Evolutionary conservation across 2,113 vertebrate species (phyloP), one percentile per base, ranked within the genome.

Genomic region (Pitta sordida): DNA sequence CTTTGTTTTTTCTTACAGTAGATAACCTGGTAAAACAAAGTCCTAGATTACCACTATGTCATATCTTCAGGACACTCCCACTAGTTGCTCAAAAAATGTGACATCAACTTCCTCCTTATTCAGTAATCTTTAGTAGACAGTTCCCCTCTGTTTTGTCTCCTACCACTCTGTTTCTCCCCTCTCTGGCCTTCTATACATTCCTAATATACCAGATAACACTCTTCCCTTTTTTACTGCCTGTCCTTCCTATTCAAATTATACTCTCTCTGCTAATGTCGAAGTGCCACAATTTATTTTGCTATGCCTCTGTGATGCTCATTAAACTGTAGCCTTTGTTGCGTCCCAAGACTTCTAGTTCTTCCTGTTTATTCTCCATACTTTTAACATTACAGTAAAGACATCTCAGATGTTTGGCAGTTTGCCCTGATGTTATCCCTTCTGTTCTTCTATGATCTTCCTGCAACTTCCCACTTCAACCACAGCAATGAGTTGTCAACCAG

Each of bases 331-430:
- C 68, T 95, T 95, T 91, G 79, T 94, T 94, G 95, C 86, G 88
- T 95, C 92, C 95, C 96, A 88, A 80, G 88, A 77, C 71, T 91
- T 94, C 67, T 36, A 77, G 67, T 88, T 85, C 93, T 96, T 96
- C 95, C 96, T 96, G 96, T 96, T 96, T 96, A 96, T 93, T 90
- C 93, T 96, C 93, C 79, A 94, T 77, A 85, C 90, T 95, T 88
- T 80, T 85, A 83, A 63, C 85, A 93, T 91, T 90, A 94, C 53
- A 76, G 82, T 73, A 95, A 95, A 95, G 86, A 62, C 82, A 80
- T 85, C 85, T 96, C 96, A 96, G 96, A 95, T 96, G 96, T 96
- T 94, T 96, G 93, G 94, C 96, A 95, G 59, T 51, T 85, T 90
- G 95, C 96, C 96, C 55, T 93, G 80, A 65, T 3, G 12, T 95